These are phyloP conservation scores for Ophion obscuratus DNA, from an alignment of 2,888 invertebrate genomes.

Conservation along the genomic window DNA sequence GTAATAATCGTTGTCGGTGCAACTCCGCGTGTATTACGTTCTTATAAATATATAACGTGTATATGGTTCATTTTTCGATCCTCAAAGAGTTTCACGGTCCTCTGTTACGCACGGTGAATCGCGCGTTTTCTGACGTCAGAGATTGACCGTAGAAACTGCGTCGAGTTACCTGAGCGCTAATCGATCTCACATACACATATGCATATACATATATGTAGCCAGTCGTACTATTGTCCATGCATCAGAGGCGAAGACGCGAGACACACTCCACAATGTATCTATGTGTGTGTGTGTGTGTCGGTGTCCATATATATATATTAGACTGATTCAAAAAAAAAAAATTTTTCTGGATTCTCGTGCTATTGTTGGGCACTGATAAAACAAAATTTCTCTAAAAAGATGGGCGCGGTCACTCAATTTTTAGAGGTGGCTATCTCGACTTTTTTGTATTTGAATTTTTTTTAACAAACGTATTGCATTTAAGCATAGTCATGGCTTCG, in stretches of 20 bases:
- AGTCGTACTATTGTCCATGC: neutral
- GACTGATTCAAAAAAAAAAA: no score
- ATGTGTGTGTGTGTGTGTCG: neutral
- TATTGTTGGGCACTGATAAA: no score
- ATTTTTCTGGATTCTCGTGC: no score
- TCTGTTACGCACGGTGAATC: conserved; percentile 13
- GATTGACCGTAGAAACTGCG: conserved; percentile 76
- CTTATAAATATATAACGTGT: conserved; percentile 18
- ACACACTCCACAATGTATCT: neutral
- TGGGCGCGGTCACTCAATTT: no score
- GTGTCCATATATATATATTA: neutral
- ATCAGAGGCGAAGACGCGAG: neutral
- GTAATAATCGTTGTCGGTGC: conserved; percentile 26
- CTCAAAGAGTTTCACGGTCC: conserved; percentile 51
- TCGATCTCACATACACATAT: conserved; percentile 64
- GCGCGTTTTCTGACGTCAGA: conserved; percentile 73
- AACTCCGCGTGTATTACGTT: neutral
- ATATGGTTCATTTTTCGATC: conserved; percentile 35
- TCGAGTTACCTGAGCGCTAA: conserved; percentile 72
- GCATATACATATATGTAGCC: conserved; percentile 2
- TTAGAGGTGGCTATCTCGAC: no score
- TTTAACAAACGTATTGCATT: no score
- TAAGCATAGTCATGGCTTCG: no score
- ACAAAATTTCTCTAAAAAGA: no score
- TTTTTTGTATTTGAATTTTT: no score